Percentiles rank a stretch among this genome's conserved stretches.
These are phyloP conservation scores for Sebastes baramenuke DNA, from an alignment of 2,797 vertebrate species.

Conservation along the genomic window DNA sequence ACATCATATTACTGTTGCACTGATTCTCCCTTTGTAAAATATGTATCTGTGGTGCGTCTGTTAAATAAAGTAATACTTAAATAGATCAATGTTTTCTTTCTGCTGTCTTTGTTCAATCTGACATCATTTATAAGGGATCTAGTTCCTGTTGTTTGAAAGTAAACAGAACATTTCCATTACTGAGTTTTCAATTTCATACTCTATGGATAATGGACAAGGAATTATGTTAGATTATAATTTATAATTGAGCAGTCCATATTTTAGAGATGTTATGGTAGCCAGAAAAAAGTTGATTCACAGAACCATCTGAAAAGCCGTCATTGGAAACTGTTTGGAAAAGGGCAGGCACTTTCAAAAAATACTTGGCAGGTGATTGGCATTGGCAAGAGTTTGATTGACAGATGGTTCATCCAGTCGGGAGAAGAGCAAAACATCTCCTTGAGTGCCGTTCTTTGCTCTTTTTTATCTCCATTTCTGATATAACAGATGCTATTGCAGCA, in stretches of 20 bases:
- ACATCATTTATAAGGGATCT: not conserved
- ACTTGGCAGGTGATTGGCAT: too few relatives aligned
- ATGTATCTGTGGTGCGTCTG: not conserved
- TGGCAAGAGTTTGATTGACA: too few relatives aligned
- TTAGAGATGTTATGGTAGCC: not conserved
- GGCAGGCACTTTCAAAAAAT: too few relatives aligned
- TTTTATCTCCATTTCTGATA: too few relatives aligned
- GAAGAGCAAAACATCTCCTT: too few relatives aligned
- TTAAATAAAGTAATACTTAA: not conserved
- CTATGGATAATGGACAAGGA: not conserved
- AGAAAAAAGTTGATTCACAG: too few relatives aligned
- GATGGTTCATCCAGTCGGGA: too few relatives aligned
- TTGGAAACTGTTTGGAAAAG: too few relatives aligned
- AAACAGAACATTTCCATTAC: not conserved
- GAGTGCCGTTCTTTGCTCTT: too few relatives aligned
- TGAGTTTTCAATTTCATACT: not conserved
- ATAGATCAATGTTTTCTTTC: not conserved
- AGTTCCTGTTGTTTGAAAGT: not conserved
- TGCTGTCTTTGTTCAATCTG: not conserved
- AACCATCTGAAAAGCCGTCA: too few relatives aligned
- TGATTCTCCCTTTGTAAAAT: not conserved
- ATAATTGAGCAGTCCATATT: not conserved
- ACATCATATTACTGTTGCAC: not conserved
- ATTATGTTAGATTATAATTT: not conserved
- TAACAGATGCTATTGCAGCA: too few relatives aligned